Evolutionary conservation across 2,797 vertebrate genomes (phyloP), one percentile per base, ranked within the genome.

Genomic region (Esox masquinongy): DNA sequence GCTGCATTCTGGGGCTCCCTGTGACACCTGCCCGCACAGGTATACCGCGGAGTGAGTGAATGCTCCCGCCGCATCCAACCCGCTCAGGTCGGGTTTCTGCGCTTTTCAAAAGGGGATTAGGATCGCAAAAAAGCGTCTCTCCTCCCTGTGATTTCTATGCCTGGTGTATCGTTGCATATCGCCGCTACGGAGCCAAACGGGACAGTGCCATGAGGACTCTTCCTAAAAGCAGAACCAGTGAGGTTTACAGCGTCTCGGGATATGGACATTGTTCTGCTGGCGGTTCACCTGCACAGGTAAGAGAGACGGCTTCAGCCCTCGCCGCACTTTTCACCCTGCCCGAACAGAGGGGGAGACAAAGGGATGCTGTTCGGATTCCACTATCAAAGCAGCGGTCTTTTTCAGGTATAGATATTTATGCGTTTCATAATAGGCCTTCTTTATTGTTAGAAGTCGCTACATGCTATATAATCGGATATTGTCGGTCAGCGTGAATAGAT

Each of bases 161-260:
- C 87, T 77, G 80, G 85, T 85, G 79, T 88, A 86, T 90, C 88
- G 90, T 88, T 90, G 89, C 90, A 85, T 86, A 88, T 79, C 78
- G 53, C 90, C 85, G 77, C 85, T 86, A 91, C 74, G 87, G 89
- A 92, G 85, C 91, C 86, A 80, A 91, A 85, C 88, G 80, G 88
- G 88, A 91, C 87, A 82, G 87, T 91, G 92, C 92, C 88, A 95
- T 95, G 94, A 92, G 92, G 92, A 91, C 91, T 91, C 91, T 88
- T 79, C 90, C 91, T 81, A 88, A 93, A 91, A 93, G 89, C 79
- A 90, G 90, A 87, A 90, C 87, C 84, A 94, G 94, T 81, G 92
- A 94, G 78, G 91, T 95, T 89, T 95, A 90, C 91, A 94, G 90
- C 86, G 84, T 95, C 83, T 94, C 90, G 66, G 90, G 88, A 69